Evolutionary conservation across 2,113 vertebrate species (phyloP), one percentile per base, ranked within the genome.

Genomic region (Carettochelys insculpta): DNA sequence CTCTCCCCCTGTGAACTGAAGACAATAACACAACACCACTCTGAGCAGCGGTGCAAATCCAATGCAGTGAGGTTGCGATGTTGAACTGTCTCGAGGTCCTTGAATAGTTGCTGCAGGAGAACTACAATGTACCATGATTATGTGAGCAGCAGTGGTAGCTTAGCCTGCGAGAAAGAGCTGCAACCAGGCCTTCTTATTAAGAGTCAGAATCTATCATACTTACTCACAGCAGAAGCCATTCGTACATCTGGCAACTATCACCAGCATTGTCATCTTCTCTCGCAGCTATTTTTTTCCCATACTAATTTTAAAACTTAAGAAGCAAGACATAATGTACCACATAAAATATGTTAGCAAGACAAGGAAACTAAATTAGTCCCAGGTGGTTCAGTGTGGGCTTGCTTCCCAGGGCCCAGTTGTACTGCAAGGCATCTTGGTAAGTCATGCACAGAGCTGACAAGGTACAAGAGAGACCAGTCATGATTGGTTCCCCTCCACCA

Each of bases 161-260:
- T 43, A 7, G 68, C 22, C 68, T 73, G 5, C 13, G 24, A 27
- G 71, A 29, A 6, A 29, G 71, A 45, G 25, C 71, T 45, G 24
- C 71, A 75, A 45, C 41, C 24, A 27, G 6, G 71, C 24, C 43
- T 43, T 41, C 41, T 75, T 75, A 25, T 14, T 75, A 0, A 1
- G 43, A 7, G 5, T 3, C 50, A 0, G 0, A 34, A 27, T 24
- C 1, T 4, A 54, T 47, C 1, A 0, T 65, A 25, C 24, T 78
- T 34, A 45, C 2, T 1, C 0, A 1, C 54, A 4, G 1, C 56
- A 73, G 87, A 53, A 83, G 27, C 80, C 43, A 19, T n/a, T 90
- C 50, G 10, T 85, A 75, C 88, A 47, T 93, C 82, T 87, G 78
- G 45, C 53, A 85, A 8, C 80, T 29, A 52, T 86, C 87, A 25